phyloP scores from a whole-genome alignment of 2,113 vertebrate genomes.

The Gymnorhina tibicen region DNA sequence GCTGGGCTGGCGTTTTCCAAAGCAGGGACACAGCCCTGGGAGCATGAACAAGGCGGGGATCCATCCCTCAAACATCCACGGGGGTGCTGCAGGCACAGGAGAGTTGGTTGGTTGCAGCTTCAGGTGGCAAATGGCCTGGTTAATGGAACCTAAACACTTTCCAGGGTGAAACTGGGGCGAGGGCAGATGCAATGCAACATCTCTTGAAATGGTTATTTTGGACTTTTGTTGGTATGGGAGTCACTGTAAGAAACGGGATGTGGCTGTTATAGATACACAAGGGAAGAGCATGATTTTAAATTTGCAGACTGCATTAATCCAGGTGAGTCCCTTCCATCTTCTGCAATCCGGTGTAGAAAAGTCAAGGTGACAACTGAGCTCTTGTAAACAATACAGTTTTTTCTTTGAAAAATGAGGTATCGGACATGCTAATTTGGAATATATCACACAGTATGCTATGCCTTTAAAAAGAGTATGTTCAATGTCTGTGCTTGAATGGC shows the following conservation, averaged over 20 bases:
- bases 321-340: neutral
- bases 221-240: neutral
- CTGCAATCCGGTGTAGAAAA: neutral
- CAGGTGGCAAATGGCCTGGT: neutral
- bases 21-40: neutral
- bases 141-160: neutral
- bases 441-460: neutral
- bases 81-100: rapidly evolving
- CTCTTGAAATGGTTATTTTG: neutral
- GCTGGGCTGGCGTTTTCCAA: neutral
- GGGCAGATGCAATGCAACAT: neutral
- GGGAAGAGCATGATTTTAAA: neutral
- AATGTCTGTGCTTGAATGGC: neutral
- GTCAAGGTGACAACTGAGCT: neutral
- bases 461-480: neutral
- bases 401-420: neutral
- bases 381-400: neutral
- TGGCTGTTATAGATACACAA: rapidly evolving
- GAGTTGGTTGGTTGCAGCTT: neutral
- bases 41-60: neutral
- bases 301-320: neutral
- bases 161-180: rapidly evolving
- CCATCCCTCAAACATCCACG: neutral
- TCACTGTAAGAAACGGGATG: neutral
- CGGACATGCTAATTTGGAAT: neutral